phyloP scores from a whole-genome alignment of 2,888 invertebrate genomes.

The Anthoptus insignis region DNA sequence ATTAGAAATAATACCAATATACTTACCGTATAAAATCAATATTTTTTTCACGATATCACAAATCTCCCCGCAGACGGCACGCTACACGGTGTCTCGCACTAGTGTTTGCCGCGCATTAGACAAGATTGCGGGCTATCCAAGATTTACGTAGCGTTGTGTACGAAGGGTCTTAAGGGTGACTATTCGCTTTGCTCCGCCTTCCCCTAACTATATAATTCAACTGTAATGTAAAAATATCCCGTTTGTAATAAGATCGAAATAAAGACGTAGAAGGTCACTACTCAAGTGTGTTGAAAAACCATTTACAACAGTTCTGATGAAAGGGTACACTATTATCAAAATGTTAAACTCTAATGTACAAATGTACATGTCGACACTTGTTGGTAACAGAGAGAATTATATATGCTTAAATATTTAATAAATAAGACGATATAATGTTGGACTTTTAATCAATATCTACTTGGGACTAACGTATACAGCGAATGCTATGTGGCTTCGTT shows the following conservation, averaged over 20 bases:
- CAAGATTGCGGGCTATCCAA: background rate
- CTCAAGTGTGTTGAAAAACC: background rate
- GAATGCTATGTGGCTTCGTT: slow-evolving; percentile 49
- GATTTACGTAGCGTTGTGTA: background rate
- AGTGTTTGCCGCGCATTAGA: too few relatives aligned
- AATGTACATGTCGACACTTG: slow-evolving; percentile 59
- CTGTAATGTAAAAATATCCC: too few relatives aligned
- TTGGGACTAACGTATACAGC: slow-evolving; percentile 56
- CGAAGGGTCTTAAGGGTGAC: slow-evolving; percentile 24
- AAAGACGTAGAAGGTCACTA: too few relatives aligned
- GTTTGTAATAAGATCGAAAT: too few relatives aligned
- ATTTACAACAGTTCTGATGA: slow-evolving; percentile 9
- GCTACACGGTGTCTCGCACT: too few relatives aligned
- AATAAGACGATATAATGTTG: slow-evolving; percentile 70
- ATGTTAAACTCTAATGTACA: slow-evolving; percentile 62
- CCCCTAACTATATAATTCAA: too few relatives aligned
- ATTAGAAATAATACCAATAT: too few relatives aligned
- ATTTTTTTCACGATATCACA: too few relatives aligned
- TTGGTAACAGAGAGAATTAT: slow-evolving; percentile 47
- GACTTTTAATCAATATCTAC: slow-evolving; percentile 60
- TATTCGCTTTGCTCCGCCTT: slow-evolving; percentile 42
- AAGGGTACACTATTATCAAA: slow-evolving; percentile 53
- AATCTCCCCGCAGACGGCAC: too few relatives aligned
- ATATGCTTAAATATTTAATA: slow-evolving; percentile 64
- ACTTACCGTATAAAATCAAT: too few relatives aligned